Conservation (phyloP, 2,113 vertebrate genomes). For the Alces alces region DNA sequence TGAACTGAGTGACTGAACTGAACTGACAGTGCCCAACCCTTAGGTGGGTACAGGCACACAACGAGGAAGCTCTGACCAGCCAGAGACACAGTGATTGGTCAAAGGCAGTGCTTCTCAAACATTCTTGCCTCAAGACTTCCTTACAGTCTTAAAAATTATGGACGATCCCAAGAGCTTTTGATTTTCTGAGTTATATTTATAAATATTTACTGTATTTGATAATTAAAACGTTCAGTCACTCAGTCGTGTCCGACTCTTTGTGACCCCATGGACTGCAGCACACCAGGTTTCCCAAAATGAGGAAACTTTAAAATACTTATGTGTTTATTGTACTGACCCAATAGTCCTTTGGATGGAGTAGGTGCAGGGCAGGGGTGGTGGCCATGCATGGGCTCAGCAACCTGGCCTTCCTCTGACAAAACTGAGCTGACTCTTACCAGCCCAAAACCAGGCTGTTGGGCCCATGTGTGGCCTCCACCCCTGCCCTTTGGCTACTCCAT, state of each 20-base stretch:
- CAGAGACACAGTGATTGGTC: neutral
- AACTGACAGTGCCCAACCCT: too few relatives aligned
- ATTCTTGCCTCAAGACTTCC: neutral
- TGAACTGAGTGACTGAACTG: neutral
- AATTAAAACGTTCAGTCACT: neutral
- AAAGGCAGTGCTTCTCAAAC: neutral
- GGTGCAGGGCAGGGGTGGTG: neutral
- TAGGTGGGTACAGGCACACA: rapidly evolving
- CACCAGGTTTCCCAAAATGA: neutral
- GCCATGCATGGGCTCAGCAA: neutral
- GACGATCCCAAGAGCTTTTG: neutral
- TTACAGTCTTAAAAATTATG: neutral
- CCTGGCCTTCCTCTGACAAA: neutral
- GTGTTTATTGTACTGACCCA: neutral
- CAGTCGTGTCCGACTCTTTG: too few relatives aligned
- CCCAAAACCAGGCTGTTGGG: too few relatives aligned
- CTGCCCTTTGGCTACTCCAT: too few relatives aligned
- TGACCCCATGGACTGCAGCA: too few relatives aligned
- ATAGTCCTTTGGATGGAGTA: neutral
- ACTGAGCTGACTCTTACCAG: neutral
- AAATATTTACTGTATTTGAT: neutral
- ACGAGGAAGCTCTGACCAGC: neutral
- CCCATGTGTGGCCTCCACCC: too few relatives aligned
- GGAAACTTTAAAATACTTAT: neutral
- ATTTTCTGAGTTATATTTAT: neutral